A percentile compares a stretch with the other conserved stretches of the same genome.
These are phyloP conservation scores for Tetramorium parvispinum DNA, from an alignment of 1,140 invertebrate genomes.

Conservation along the genomic window DNA sequence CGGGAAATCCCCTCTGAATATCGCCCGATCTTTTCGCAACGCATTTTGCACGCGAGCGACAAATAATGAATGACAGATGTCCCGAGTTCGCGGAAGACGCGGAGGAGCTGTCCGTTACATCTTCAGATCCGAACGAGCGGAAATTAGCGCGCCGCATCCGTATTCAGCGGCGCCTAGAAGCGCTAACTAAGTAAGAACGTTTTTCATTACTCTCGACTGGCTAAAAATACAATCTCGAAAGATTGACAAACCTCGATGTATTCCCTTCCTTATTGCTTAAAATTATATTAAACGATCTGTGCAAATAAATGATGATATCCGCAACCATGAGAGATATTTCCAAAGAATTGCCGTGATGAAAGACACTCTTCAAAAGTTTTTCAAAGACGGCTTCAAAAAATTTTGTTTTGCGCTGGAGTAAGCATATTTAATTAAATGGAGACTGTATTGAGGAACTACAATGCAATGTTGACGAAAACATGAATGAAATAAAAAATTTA, in stretches of 20 bases:
- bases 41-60: background rate
- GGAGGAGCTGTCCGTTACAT: constrained; percentile 86
- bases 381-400: too few species aligned
- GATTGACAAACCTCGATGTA: background rate
- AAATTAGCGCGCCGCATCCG: constrained; percentile 88
- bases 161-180: constrained; percentile 87
- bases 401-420: too few species aligned
- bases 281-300: background rate
- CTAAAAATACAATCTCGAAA: background rate
- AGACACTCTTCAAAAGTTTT: too few species aligned
- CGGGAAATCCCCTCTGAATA: background rate
- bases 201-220: background rate
- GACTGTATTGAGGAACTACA: too few species aligned
- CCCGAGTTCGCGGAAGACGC: constrained; percentile 1
- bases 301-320: background rate
- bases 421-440: too few species aligned
- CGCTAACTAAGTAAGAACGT: constrained; percentile 85
- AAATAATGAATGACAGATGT: constrained; percentile 34
- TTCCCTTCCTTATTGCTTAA: background rate
- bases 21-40: background rate
- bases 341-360: too few species aligned
- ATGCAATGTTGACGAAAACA: too few species aligned
- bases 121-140: constrained; percentile 87
- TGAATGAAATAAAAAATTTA: too few species aligned
- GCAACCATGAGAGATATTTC: background rate